Conservation (phyloP, 2,797 vertebrate genomes). For the Streptopelia turtur region DNA sequence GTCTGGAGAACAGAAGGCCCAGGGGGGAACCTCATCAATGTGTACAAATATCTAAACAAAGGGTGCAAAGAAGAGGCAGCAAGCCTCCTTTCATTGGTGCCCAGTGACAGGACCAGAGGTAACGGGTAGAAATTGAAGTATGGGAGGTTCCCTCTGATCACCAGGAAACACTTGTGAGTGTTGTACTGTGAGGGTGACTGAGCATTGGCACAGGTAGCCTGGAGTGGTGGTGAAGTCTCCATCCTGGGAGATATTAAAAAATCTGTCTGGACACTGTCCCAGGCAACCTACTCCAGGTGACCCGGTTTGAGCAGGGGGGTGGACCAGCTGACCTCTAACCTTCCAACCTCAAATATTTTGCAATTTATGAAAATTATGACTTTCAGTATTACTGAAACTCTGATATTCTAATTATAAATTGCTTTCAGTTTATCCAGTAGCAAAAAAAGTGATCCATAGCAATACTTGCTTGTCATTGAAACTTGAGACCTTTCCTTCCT, state of each 20-base stretch:
- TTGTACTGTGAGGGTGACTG: not conserved
- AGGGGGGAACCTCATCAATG: too few relatives aligned
- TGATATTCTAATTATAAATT: not conserved
- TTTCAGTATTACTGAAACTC: not conserved
- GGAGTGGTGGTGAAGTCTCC: not conserved
- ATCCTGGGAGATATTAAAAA: not conserved
- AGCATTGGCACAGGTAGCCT: not conserved
- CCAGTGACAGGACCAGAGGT: not conserved
- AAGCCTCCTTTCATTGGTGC: too few relatives aligned
- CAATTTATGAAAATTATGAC: not conserved
- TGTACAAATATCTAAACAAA: too few relatives aligned
- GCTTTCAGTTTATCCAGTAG: not conserved
- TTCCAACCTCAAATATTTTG: not conserved
- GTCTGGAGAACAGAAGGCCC: too few relatives aligned
- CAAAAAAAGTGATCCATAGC: not conserved
- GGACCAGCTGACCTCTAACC: not conserved
- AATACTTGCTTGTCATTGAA: not conserved
- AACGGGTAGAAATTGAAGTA: not conserved
- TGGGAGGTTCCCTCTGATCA: not conserved
- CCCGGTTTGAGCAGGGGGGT: too few relatives aligned
- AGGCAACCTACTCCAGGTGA: not conserved
- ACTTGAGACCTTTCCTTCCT: not conserved
- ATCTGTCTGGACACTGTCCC: not conserved
- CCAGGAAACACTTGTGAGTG: not conserved
- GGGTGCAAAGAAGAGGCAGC: too few relatives aligned